These are phyloP conservation scores for Lasioglossum oenotherae DNA, from an alignment of 2,888 invertebrate species.

Conservation along the genomic window DNA sequence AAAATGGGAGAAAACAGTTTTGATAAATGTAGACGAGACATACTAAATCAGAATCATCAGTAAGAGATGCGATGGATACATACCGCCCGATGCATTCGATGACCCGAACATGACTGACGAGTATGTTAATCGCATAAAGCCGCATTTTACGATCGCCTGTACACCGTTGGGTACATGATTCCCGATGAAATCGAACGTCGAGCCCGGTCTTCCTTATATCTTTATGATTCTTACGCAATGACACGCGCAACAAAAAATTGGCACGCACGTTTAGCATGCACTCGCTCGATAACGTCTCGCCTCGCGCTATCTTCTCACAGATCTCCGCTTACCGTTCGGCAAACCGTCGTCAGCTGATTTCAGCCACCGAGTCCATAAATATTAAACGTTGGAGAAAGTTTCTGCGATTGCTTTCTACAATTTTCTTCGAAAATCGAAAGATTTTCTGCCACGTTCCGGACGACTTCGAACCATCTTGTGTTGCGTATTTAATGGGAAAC, in stretches of 20 bases:
- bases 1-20: not conserved
- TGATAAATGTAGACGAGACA: not conserved
- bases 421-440: not conserved
- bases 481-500: not conserved
- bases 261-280: conserved; percentile 16
- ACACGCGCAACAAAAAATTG: conserved; percentile 54
- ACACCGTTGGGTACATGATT: conserved; percentile 63
- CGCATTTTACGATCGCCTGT: conserved; percentile 67
- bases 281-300: conserved; percentile 35
- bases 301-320: conserved; percentile 51
- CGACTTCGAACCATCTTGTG: not conserved
- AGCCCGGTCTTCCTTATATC: conserved; percentile 66
- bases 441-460: not conserved
- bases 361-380: conserved; percentile 4
- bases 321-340: conserved; percentile 1
- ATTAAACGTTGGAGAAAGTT: not conserved
- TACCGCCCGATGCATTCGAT: conserved; percentile 3
- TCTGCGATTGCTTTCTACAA: conserved; percentile 2
- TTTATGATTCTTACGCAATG: conserved; percentile 67
- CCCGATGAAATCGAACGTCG: conserved; percentile 65
- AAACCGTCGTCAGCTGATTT: conserved; percentile 1
- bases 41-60: conserved; percentile 3
- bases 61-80: conserved; percentile 5
- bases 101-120: conserved; percentile 46
- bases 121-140: conserved; percentile 63